A percentile compares a stretch with the other conserved stretches of the same genome.
These are phyloP conservation scores for Heptranchias perlo DNA, from an alignment of 2,113 vertebrate species.

Conservation along the genomic window DNA sequence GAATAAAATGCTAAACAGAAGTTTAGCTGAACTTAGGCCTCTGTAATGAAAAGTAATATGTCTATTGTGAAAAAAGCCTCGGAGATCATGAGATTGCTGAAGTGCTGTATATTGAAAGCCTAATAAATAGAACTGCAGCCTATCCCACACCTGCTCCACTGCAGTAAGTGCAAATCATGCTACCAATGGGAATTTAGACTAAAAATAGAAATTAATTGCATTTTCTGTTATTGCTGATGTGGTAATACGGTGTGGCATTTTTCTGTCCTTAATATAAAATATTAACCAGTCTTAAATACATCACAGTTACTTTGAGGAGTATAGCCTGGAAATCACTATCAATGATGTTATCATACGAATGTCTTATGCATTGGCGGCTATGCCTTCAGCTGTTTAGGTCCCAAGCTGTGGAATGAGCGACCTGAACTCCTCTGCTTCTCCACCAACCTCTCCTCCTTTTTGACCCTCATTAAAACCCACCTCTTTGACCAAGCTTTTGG, in stretches of 20 bases:
- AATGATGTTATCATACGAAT: background rate
- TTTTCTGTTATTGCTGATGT: conserved; percentile 16
- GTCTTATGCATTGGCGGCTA: background rate
- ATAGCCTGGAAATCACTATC: background rate
- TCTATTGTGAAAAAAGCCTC: conserved; percentile 55
- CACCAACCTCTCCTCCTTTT: background rate
- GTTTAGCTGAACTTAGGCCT: conserved; percentile 50
- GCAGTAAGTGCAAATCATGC: conserved; percentile 57
- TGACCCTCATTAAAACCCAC: background rate
- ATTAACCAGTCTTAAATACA: background rate
- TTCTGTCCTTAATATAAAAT: background rate
- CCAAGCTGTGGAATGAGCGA: background rate
- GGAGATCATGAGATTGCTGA: conserved; percentile 45
- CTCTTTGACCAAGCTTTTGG: background rate
- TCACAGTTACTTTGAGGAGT: background rate
- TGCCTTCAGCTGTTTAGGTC: background rate
- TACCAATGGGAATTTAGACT: conserved; percentile 49
- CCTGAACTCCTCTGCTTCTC: background rate
- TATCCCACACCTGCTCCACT: conserved; percentile 82
- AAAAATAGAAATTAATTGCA: conserved; percentile 35
- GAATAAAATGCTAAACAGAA: conserved; percentile 59
- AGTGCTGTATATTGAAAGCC: conserved; percentile 49
- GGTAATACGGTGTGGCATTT: background rate
- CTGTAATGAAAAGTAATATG: conserved; percentile 62
- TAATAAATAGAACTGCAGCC: conserved; percentile 60